These are phyloP conservation scores for Centroberyx gerrardi DNA, from an alignment of 2,797 vertebrate species.

Conservation along the genomic window DNA sequence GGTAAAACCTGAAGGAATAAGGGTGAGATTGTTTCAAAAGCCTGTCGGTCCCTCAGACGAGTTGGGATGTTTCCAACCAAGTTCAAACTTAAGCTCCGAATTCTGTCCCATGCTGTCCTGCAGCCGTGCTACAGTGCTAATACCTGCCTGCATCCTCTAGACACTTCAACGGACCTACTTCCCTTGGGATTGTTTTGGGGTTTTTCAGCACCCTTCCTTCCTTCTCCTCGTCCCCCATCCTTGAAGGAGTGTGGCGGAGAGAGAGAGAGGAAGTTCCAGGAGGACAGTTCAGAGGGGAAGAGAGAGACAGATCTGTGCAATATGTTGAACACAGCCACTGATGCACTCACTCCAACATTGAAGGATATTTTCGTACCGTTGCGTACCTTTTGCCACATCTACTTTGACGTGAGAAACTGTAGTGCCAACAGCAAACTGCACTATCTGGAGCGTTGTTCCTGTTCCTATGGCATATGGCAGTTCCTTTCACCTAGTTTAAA, in stretches of 20 bases:
- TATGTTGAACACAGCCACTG: slow-evolving; percentile 31
- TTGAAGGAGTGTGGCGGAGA: neutral
- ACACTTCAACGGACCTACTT: slow-evolving; percentile 21
- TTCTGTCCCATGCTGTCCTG: neutral
- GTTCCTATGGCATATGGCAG: slow-evolving; percentile 12
- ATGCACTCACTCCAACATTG: slow-evolving; percentile 46
- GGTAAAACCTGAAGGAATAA: neutral
- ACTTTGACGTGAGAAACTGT: slow-evolving; percentile 10
- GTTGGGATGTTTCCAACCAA: slow-evolving; percentile 5
- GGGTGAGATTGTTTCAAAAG: neutral
- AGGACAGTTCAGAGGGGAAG: neutral
- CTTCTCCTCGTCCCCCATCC: neutral
- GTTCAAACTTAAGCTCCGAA: neutral
- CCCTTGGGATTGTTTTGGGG: slow-evolving; percentile 13
- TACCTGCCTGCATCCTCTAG: neutral
- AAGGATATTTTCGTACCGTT: slow-evolving; percentile 50
- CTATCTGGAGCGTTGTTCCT: slow-evolving; percentile 18
- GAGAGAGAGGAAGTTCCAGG: neutral
- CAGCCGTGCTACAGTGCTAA: neutral
- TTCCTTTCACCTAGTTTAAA: slow-evolving; percentile 23
- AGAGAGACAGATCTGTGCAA: slow-evolving; percentile 44
- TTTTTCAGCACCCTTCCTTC: neutral
- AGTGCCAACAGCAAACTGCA: slow-evolving; percentile 13
- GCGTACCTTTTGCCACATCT: slow-evolving; percentile 3
- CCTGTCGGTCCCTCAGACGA: neutral